Percentiles rank a stretch among this genome's conserved stretches.
These are phyloP conservation scores for Caradrina kadenii DNA, from an alignment of 2,888 invertebrate genomes.

Conservation along the genomic window DNA sequence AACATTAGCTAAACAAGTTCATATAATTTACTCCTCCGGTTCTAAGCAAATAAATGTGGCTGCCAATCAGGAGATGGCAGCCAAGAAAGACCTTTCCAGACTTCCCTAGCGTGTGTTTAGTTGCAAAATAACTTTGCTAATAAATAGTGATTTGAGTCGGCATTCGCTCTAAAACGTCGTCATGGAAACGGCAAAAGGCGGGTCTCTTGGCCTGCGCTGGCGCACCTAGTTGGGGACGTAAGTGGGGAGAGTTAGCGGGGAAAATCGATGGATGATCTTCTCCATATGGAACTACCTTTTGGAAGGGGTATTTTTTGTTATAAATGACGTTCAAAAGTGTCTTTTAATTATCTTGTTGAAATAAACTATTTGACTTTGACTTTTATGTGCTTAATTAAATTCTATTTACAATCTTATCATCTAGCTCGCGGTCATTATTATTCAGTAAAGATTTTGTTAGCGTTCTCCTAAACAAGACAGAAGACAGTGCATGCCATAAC, in stretches of 20 bases:
- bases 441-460: too few species aligned
- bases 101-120: slow-evolving; percentile 66
- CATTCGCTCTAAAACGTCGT: slow-evolving; percentile 74
- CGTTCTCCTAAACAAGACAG: too few species aligned
- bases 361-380: too few species aligned
- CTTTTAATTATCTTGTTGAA: too few species aligned
- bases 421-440: too few species aligned
- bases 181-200: slow-evolving; percentile 81
- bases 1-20: slow-evolving; percentile 50
- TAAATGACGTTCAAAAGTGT: too few species aligned
- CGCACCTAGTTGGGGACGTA: slow-evolving; percentile 59
- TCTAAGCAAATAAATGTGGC: slow-evolving; percentile 47
- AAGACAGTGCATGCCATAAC: too few species aligned
- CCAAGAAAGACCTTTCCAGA: slow-evolving; percentile 53
- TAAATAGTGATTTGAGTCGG: slow-evolving; percentile 84
- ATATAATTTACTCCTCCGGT: slow-evolving; percentile 45
- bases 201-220: slow-evolving; percentile 72
- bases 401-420: too few species aligned
- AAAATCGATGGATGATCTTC: too few species aligned
- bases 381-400: too few species aligned
- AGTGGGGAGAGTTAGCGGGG: slow-evolving; percentile 30
- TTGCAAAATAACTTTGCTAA: slow-evolving; percentile 77
- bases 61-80: slow-evolving; percentile 58
- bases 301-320: too few species aligned
- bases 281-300: too few species aligned